Base-by-base conservation (phyloP, 2,797 vertebrate species). In the Sciurus vulgaris region DNA sequence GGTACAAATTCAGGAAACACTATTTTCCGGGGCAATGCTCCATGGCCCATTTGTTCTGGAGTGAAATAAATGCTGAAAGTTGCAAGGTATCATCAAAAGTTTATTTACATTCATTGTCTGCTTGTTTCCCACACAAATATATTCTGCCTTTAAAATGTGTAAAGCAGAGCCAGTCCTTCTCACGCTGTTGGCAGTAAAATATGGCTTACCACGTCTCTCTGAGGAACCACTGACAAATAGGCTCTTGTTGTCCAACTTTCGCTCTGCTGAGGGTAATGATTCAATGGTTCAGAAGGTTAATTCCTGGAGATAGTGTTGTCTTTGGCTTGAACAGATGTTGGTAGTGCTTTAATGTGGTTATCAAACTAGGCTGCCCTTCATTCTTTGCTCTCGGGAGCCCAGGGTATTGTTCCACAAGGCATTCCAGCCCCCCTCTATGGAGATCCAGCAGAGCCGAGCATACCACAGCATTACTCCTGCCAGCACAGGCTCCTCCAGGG, bases 271-370 rank as follows among this genome's bases (percentile, higher is more conserved):
- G 99, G 99, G 99, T 99, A 99, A 99, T 99, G 99, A 99, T 99
- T 99, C 99, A 98, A 99, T 99, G 98, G 99, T 99, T 99, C 98
- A 98, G 99, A 98, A 99, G 99, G 99, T 99, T 99, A 99, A 99
- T 99, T 99, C 99, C 99, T 99, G 98, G 98, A 99, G 99, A 99
- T 99, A 99, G 99, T 98, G 98, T 99, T 99, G 99, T 99, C 99
- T 99, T 99, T 98, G 98, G 98, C 98, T 98, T 98, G 98, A 99
- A 99, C 99, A 99, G 99, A 99, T 99, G 99, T 99, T 99, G 99
- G 99, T 99, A 98, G 99, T 98, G 99, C 99, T 99, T 99, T 99
- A 99, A 99, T 99, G 99, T 99, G 99, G 99, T 99, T 99, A 99
- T 99, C 99, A 99, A 99, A 99, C 99, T 98, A 98, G 96, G 99